Conservation (phyloP, 2,113 vertebrate genomes). For the Piprites chloris region DNA sequence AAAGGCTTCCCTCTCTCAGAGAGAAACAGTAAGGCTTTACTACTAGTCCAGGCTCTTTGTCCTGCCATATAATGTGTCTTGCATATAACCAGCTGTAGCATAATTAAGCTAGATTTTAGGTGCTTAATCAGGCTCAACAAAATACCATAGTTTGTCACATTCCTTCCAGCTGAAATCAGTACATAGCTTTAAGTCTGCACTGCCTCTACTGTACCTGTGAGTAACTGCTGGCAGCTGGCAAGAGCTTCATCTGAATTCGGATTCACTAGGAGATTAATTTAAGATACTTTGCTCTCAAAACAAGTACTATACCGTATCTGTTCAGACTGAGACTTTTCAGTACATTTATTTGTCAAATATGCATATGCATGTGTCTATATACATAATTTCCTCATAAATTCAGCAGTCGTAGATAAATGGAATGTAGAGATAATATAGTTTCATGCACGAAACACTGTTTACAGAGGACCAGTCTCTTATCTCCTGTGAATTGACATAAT, state of each 20-base stretch:
- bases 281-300: constrained; percentile 26
- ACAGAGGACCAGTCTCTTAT: constrained; percentile 25
- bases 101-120: constrained; percentile 51
- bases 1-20: not conserved
- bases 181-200: constrained; percentile 35
- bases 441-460: not conserved
- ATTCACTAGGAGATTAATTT: constrained; percentile 30
- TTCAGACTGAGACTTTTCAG: constrained; percentile 9
- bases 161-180: constrained; percentile 49
- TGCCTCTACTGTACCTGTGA: constrained; percentile 59
- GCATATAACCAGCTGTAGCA: not conserved
- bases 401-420: not conserved
- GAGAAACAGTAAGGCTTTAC: not conserved
- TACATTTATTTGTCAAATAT: constrained; percentile 38
- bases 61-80: not conserved
- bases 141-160: constrained; percentile 39
- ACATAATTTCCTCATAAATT: constrained; percentile 40
- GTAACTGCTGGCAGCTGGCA: constrained; percentile 56
- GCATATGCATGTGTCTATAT: constrained; percentile 48
- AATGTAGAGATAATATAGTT: constrained; percentile 30
- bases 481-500: constrained; percentile 47
- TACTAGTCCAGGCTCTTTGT: not conserved
- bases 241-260: constrained; percentile 8
- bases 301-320: not conserved
- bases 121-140: constrained; percentile 44